Percentiles rank a stretch among this genome's conserved stretches.
These are phyloP conservation scores for Panulirus ornatus DNA, from an alignment of 1,140 invertebrate genomes.

Conservation along the genomic window DNA sequence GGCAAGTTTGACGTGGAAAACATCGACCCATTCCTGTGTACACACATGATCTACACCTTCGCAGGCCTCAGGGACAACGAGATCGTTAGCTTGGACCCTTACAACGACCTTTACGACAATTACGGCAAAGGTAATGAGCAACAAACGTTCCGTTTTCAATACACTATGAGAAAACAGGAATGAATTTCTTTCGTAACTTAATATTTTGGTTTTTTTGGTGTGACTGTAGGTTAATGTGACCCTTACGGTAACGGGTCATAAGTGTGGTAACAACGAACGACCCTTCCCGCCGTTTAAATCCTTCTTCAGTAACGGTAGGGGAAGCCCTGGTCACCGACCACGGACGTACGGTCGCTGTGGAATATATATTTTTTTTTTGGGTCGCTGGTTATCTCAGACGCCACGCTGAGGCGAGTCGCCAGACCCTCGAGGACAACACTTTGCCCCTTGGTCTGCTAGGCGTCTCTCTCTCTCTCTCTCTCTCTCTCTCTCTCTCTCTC, in stretches of 20 bases:
- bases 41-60: conserved; percentile 92
- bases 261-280: no score
- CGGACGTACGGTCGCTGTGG: no score
- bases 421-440: neutral
- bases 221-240: no score
- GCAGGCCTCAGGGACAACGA: conserved; percentile 86
- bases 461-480: conserved; percentile 11
- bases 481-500: conserved; percentile 7
- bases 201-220: no score
- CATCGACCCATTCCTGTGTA: conserved; percentile 82
- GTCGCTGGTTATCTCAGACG: no score
- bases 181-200: no score
- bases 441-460: neutral
- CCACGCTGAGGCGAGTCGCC: no score
- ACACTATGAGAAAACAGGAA: neutral
- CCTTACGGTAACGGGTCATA: no score
- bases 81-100: conserved; percentile 86
- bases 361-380: no score
- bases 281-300: no score
- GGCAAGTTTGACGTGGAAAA: conserved; percentile 62
- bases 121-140: conserved; percentile 47
- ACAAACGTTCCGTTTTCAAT: neutral
- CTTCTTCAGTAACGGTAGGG: no score
- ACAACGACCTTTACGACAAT: conserved; percentile 83
- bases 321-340: no score